A percentile compares a stretch with the other conserved stretches of the same genome.
Evolutionary conservation across 2,888 invertebrate genomes (phyloP).

Genomic region (Nectonema munidae): DNA sequence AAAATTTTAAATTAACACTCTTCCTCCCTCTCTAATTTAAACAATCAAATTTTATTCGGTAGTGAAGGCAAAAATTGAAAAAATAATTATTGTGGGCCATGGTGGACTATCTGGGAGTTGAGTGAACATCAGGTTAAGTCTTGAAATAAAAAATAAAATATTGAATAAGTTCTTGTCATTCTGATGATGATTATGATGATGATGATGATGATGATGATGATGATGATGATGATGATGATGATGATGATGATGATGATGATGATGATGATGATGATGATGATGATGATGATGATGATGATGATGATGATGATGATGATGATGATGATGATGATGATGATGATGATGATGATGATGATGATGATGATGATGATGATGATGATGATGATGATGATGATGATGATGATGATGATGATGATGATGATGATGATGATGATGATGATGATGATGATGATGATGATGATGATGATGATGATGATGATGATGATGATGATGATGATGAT

Average conservation of each 20-base stretch:
- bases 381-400: background rate
- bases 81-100: too few species aligned
- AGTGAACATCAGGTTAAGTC: too few species aligned
- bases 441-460: conserved; percentile 2
- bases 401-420: background rate
- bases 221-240: conserved; percentile 6
- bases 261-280: background rate
- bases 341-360: background rate
- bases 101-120: too few species aligned
- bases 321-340: background rate
- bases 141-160: too few species aligned
- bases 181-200: too few species aligned
- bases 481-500: conserved; percentile 1
- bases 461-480: conserved; percentile 2
- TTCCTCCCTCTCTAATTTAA: too few species aligned
- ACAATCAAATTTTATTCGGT: too few species aligned
- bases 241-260: background rate
- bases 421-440: conserved; percentile 2
- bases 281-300: background rate
- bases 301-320: background rate
- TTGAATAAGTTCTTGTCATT: too few species aligned
- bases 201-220: conserved; percentile 8
- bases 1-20: too few species aligned
- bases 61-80: too few species aligned
- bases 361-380: background rate